Evolutionary conservation across 2,113 vertebrate genomes (phyloP).

Genomic region (Phasianus colchicus): DNA sequence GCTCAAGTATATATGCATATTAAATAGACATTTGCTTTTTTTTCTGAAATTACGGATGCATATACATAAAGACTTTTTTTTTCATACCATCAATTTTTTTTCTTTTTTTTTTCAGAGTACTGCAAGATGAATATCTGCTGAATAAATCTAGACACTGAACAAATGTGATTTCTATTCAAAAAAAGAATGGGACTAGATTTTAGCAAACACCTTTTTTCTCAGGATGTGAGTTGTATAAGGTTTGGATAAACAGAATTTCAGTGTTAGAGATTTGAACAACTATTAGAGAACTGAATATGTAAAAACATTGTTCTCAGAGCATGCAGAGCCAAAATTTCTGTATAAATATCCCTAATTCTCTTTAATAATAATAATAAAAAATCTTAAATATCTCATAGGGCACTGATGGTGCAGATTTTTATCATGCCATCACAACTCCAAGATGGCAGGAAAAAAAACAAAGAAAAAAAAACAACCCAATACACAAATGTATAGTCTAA

Average conservation of each 20-base stretch:
- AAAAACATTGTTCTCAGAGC: neutral
- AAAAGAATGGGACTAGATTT: too few relatives aligned
- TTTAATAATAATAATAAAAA: neutral
- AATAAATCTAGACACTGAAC: neutral
- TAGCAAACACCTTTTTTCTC: neutral
- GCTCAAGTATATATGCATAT: neutral
- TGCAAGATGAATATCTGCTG: neutral
- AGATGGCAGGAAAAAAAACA: too few relatives aligned
- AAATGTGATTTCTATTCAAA: neutral
- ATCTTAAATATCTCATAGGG: neutral
- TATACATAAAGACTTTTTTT: too few relatives aligned
- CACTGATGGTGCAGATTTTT: neutral
- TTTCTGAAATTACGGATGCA: neutral
- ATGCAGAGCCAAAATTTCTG: neutral
- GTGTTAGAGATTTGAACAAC: neutral
- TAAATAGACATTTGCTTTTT: neutral
- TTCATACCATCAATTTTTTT: neutral
- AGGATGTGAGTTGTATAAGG: neutral
- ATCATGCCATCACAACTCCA: neutral
- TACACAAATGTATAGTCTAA: too few relatives aligned
- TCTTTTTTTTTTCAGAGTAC: neutral
- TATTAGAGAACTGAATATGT: neutral
- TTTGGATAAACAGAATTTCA: neutral
- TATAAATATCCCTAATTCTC: neutral
- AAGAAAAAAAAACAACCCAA: too few relatives aligned